Conservation (phyloP, 30 jellyfish, hydroid and myxozoan species). For the Aurelia sp. region DNA sequence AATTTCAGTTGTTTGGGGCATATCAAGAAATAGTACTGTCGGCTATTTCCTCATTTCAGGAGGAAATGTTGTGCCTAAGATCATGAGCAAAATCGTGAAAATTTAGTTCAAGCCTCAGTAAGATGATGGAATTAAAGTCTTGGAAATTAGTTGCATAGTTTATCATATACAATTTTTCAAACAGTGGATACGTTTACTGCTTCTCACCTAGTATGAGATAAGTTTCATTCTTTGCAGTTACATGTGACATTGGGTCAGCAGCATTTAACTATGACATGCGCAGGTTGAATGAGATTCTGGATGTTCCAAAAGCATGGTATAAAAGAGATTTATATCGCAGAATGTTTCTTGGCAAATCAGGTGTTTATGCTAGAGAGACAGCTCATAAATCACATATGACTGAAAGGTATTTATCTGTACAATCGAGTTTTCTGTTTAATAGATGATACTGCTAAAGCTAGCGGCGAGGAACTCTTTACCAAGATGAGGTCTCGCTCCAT, state of each 20-base stretch:
- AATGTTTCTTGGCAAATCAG: conserved; percentile 96
- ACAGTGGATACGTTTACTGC: no score
- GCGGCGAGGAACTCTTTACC: background rate
- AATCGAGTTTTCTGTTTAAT: background rate
- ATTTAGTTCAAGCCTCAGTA: no score
- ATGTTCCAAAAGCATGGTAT: conserved; percentile 98
- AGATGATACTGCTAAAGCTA: background rate
- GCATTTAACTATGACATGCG: conserved; percentile 98
- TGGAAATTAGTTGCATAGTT: no score
- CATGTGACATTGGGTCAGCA: conserved; percentile 97
- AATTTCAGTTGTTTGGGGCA: no score
- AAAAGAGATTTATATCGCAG: conserved; percentile 79
- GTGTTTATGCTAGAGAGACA: conserved; percentile 77
- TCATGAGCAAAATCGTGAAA: no score
- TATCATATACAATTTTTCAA: no score
- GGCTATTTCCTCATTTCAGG: no score
- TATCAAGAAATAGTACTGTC: no score
- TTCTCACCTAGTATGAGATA: background rate
- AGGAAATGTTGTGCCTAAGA: no score
- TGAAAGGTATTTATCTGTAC: conserved; percentile 33
- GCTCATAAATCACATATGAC: conserved; percentile 45
- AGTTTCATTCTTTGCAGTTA: conserved; percentile 36
- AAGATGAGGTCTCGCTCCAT: no score
- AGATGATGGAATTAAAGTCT: no score
- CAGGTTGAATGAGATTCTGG: conserved; percentile 89